These are phyloP conservation scores for Ecliptopera silaceata DNA, from an alignment of 2,888 invertebrate species.

Conservation along the genomic window DNA sequence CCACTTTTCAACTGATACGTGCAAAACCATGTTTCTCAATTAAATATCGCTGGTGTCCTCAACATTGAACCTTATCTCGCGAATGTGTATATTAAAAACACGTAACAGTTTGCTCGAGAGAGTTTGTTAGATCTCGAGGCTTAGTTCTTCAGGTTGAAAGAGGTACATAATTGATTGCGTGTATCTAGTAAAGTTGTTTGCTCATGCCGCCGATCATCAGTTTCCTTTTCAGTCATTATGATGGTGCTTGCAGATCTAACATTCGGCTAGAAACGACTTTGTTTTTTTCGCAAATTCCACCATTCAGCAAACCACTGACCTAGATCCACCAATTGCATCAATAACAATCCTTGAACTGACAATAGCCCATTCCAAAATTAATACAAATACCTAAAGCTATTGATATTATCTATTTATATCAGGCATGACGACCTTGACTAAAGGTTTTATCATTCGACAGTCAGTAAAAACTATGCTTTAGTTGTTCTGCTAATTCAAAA, in stretches of 20 bases:
- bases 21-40: slow-evolving; percentile 6
- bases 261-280: neutral
- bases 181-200: too few species aligned
- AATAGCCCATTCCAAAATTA: slow-evolving; percentile 19
- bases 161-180: too few species aligned
- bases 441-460: neutral
- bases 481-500: neutral
- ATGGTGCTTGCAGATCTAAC: too few species aligned
- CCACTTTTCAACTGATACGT: neutral
- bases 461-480: neutral
- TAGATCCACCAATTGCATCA: slow-evolving; percentile 26
- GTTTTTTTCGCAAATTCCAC: slow-evolving; percentile 31
- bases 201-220: too few species aligned
- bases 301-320: slow-evolving; percentile 38
- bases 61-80: slow-evolving; percentile 12
- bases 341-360: slow-evolving; percentile 27
- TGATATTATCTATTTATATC: neutral
- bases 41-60: slow-evolving; percentile 2
- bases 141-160: too few species aligned
- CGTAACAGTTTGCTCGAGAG: too few species aligned
- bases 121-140: too few species aligned
- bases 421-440: slow-evolving; percentile 13
- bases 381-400: slow-evolving; percentile 5
- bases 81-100: neutral
- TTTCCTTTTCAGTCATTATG: too few species aligned